phyloP scores from a whole-genome alignment of 2,113 vertebrate genomes.

The Drymodes brunneopygia region DNA sequence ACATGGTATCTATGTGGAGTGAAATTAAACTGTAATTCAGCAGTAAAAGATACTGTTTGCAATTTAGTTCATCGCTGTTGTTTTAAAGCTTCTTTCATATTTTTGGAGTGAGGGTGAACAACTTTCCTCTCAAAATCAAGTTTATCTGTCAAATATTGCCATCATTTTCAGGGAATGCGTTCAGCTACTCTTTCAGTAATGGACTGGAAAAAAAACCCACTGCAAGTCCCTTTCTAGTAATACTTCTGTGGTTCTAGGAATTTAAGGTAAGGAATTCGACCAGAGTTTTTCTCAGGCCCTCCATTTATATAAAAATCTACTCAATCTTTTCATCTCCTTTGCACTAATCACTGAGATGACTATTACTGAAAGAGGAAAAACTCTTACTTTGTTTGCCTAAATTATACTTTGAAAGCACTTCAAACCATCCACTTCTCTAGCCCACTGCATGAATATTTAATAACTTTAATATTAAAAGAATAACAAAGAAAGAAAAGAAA shows the following conservation, averaged over 20 bases:
- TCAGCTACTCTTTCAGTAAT: neutral
- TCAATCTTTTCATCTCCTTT: neutral
- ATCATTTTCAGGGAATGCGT: neutral
- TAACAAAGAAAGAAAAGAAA: neutral
- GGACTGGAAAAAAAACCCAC: neutral
- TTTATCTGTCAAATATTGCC: neutral
- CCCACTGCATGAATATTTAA: neutral
- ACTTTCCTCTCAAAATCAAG: neutral
- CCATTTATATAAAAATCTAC: neutral
- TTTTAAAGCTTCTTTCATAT: neutral
- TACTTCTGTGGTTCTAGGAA: neutral
- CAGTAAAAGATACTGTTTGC: neutral
- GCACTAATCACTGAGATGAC: neutral
- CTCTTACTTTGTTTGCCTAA: neutral
- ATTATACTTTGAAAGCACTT: neutral
- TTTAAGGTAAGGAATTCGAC: neutral
- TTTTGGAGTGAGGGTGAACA: neutral
- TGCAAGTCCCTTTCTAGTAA: neutral
- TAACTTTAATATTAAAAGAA: neutral
- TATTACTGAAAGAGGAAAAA: neutral
- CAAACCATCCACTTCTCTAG: neutral
- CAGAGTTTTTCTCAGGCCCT: neutral
- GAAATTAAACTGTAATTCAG: slow-evolving; percentile 26
- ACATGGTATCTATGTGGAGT: neutral
- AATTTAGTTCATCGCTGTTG: neutral